Evolutionary conservation across 2,797 vertebrate genomes (phyloP).

Genomic region (Trachops cirrhosus): DNA sequence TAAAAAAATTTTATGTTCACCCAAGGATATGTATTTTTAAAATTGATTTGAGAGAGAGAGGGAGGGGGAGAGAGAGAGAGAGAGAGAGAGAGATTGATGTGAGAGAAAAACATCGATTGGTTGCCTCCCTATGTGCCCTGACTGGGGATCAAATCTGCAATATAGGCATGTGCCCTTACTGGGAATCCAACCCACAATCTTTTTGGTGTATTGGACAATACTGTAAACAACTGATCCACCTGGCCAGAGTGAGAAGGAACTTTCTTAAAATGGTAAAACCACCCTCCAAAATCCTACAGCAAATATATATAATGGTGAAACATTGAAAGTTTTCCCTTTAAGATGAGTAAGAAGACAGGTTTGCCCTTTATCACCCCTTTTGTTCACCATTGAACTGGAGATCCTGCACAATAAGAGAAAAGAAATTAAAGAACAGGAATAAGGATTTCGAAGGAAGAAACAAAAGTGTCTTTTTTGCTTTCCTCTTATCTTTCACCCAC

Average conservation of each 20-base stretch:
- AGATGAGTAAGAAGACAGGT: conserved; percentile 20
- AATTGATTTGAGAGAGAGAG: no score
- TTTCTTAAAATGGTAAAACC: conserved; percentile 8
- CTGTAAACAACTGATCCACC: no score
- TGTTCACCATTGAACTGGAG: conserved; percentile 16
- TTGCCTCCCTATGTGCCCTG: no score
- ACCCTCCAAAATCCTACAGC: conserved; percentile 11
- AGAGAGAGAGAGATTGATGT: no score
- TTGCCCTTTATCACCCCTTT: conserved; percentile 13
- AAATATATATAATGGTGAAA: conserved; percentile 20
- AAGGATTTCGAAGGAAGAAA: conserved; percentile 47
- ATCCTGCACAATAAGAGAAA: conserved; percentile 23
- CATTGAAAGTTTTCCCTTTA: conserved; percentile 9
- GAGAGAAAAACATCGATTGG: no score
- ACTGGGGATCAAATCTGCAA: no score
- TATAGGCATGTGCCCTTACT: no score
- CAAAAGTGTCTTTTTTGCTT: conserved; percentile 19
- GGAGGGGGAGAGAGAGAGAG: no score
- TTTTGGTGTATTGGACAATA: no score
- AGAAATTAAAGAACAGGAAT: conserved; percentile 32
- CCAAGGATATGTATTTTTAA: no score
- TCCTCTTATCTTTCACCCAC: conserved; percentile 5
- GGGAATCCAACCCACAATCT: no score
- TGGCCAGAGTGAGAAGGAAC: neutral
- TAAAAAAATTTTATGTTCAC: no score